Evolutionary conservation across 2,113 vertebrate species (phyloP).

Genomic region (Puma concolor): DNA sequence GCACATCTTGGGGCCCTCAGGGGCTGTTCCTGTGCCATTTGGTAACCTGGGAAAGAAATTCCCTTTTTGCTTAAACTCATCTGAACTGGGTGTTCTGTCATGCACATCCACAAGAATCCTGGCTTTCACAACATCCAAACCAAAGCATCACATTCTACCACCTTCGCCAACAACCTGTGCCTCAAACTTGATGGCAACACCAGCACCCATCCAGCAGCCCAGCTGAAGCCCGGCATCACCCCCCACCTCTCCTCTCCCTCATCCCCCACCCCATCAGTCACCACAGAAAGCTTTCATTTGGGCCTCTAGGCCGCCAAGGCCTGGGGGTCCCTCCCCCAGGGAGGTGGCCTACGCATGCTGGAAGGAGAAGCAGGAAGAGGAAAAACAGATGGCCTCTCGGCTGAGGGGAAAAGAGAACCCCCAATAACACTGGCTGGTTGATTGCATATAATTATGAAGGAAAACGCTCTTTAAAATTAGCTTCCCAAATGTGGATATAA

Average conservation of each 20-base stretch:
- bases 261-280: neutral
- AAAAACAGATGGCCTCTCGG: conserved; percentile 34
- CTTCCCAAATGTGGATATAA: conserved; percentile 56
- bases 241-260: neutral
- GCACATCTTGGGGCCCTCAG: neutral
- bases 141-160: neutral
- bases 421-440: conserved; percentile 44
- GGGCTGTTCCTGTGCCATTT: neutral
- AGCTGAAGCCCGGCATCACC: neutral
- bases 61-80: neutral
- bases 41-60: neutral
- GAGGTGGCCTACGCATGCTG: neutral
- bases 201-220: neutral
- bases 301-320: neutral
- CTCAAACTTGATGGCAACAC: neutral
- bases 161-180: neutral
- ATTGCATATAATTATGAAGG: conserved; percentile 60
- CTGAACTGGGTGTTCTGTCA: neutral
- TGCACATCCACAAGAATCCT: neutral
- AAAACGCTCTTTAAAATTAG: conserved; percentile 71
- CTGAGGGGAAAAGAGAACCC: conserved; percentile 9
- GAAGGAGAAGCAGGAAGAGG: neutral
- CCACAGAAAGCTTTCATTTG: neutral
- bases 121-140: neutral
- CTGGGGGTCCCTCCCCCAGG: neutral